phyloP scores from a whole-genome alignment of 2,797 vertebrate species.

The Rhabdomys pumilio region DNA sequence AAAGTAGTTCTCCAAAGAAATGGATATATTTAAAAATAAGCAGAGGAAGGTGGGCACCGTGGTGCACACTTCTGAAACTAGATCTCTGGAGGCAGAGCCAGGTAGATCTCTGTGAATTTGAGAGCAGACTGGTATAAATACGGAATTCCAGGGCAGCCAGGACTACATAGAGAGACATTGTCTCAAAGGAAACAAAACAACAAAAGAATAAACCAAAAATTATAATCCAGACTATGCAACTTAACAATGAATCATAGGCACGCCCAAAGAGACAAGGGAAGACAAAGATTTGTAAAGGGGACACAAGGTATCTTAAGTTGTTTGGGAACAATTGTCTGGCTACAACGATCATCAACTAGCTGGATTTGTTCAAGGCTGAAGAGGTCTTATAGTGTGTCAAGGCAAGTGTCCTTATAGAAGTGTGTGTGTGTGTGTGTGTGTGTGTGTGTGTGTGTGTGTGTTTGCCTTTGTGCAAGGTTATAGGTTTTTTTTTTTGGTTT shows the following conservation, averaged over 20 bases:
- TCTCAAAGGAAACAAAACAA: neutral
- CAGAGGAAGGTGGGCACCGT: no score
- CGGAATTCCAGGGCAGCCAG: neutral
- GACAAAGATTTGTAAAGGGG: neutral
- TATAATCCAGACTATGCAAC: neutral
- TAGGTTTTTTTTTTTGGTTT: neutral
- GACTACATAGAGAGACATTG: neutral
- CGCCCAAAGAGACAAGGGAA: neutral
- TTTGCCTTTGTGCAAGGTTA: neutral
- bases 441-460: neutral
- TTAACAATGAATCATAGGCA: neutral
- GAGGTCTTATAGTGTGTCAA: neutral
- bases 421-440: neutral
- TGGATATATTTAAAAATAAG: constrained; percentile 26
- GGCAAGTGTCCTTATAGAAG: neutral
- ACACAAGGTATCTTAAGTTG: neutral
- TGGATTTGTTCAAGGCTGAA: neutral
- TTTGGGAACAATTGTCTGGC: constrained; percentile 7
- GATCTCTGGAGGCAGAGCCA: neutral
- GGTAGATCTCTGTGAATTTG: neutral
- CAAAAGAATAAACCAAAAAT: neutral
- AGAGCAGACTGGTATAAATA: neutral
- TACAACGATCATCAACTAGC: neutral
- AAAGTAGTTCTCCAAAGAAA: neutral
- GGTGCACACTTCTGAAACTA: neutral